Conservation (phyloP, 2,888 invertebrate genomes). For the Agrochola circellaris region DNA sequence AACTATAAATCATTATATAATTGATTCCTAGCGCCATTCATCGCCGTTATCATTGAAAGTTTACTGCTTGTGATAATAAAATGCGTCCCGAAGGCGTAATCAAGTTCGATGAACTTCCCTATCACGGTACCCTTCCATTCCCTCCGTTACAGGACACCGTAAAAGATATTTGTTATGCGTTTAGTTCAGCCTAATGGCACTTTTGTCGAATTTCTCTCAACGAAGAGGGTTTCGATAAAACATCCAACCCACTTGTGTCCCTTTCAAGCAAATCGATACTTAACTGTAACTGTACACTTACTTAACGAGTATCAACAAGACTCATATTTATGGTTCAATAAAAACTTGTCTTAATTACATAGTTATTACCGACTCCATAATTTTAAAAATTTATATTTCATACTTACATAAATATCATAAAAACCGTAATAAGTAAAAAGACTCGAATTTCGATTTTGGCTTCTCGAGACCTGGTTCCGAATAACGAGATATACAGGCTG, state of each 20-base stretch:
- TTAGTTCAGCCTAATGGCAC: constrained; percentile 66
- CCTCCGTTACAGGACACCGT: constrained; percentile 62
- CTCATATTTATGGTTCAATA: constrained; percentile 32
- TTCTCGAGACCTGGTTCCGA: constrained; percentile 41
- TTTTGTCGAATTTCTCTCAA: constrained; percentile 57
- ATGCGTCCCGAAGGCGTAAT: constrained; percentile 52
- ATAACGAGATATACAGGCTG: constrained; percentile 53
- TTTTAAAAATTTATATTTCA: constrained; percentile 30
- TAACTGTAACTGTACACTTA: constrained; percentile 21
- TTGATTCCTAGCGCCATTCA: constrained; percentile 49
- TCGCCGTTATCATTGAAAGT: constrained; percentile 56
- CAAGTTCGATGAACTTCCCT: constrained; percentile 65
- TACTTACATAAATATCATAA: constrained; percentile 37
- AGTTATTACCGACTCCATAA: constrained; percentile 29
- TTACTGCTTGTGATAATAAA: constrained; percentile 61
- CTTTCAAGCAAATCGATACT: constrained; percentile 27
- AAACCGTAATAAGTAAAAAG: constrained; percentile 29
- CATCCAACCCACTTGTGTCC: constrained; percentile 21
- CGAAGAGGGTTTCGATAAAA: constrained; percentile 30
- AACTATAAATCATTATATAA: constrained; percentile 47
- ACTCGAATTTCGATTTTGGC: constrained; percentile 36
- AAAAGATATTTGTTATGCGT: constrained; percentile 66
- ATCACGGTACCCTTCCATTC: constrained; percentile 63
- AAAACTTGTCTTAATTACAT: constrained; percentile 38
- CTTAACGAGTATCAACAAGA: constrained; percentile 9